Conservation (phyloP, 2,113 vertebrate species). For the Chamaea fasciata region DNA sequence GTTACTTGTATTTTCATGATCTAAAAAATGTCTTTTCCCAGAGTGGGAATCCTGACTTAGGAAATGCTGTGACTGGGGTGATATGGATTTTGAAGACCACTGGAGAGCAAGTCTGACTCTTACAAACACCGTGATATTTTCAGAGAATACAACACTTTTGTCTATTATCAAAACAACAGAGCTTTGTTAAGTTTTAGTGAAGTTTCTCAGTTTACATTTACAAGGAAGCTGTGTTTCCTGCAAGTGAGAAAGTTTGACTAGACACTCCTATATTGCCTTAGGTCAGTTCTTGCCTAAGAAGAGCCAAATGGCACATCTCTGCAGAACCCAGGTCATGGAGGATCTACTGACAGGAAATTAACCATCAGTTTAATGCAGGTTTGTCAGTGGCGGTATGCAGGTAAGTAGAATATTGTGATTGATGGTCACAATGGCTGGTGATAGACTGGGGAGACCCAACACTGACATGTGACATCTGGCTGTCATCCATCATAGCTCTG, state of each 20-base stretch:
- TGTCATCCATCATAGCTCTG: neutral
- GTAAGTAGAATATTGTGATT: neutral
- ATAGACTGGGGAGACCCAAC: neutral
- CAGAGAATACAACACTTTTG: neutral
- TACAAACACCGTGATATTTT: neutral
- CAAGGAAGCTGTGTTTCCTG: neutral
- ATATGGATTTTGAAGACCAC: neutral
- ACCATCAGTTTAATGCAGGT: neutral
- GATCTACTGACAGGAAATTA: neutral
- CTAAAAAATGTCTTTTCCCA: neutral
- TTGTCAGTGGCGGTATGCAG: neutral
- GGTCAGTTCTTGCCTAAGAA: neutral
- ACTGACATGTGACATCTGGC: neutral
- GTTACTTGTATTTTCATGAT: neutral
- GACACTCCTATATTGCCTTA: neutral
- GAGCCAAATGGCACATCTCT: neutral
- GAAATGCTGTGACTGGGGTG: neutral
- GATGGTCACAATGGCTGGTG: neutral
- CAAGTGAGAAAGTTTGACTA: neutral
- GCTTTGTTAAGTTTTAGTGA: neutral
- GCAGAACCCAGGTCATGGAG: neutral
- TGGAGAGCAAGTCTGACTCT: neutral
- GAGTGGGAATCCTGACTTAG: neutral
- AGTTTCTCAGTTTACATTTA: neutral
- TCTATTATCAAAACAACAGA: neutral